Conservation (phyloP, 2,797 vertebrate genomes). For the Coilia nasus region DNA sequence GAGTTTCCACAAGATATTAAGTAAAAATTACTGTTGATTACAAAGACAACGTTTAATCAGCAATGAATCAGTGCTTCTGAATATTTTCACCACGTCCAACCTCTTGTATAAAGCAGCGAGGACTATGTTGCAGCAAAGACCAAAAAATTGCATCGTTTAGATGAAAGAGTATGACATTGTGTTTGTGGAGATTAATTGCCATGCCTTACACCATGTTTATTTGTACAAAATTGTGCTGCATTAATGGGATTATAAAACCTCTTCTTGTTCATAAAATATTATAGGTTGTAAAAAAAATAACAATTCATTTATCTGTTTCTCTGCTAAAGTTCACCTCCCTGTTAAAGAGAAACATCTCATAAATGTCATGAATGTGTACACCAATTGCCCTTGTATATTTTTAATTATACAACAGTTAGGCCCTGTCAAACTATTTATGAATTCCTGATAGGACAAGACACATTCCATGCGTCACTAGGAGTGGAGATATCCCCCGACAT, state of each 20-base stretch:
- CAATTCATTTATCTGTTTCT: not conserved
- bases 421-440: too few species aligned
- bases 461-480: too few species aligned
- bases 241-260: conserved; percentile 32
- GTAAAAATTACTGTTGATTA: not conserved
- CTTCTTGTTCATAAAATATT: conserved; percentile 22
- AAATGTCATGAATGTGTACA: not conserved
- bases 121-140: conserved; percentile 37
- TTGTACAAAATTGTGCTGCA: conserved; percentile 41
- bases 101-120: conserved; percentile 26
- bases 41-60: conserved; percentile 9
- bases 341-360: not conserved
- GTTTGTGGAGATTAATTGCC: conserved; percentile 42
- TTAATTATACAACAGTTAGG: too few species aligned
- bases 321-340: not conserved
- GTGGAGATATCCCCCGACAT: too few species aligned
- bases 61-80: conserved; percentile 22
- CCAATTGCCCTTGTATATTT: conserved; percentile 6
- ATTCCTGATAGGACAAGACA: too few species aligned
- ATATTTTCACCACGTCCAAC: conserved; percentile 40
- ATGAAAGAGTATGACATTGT: conserved; percentile 42
- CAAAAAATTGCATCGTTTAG: conserved; percentile 29
- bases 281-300: conserved; percentile 14
- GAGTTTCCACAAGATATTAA: not conserved
- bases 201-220: conserved; percentile 34